Base-by-base conservation (phyloP, 1,140 invertebrate species). In the Leptoteleia sp. region DNA sequence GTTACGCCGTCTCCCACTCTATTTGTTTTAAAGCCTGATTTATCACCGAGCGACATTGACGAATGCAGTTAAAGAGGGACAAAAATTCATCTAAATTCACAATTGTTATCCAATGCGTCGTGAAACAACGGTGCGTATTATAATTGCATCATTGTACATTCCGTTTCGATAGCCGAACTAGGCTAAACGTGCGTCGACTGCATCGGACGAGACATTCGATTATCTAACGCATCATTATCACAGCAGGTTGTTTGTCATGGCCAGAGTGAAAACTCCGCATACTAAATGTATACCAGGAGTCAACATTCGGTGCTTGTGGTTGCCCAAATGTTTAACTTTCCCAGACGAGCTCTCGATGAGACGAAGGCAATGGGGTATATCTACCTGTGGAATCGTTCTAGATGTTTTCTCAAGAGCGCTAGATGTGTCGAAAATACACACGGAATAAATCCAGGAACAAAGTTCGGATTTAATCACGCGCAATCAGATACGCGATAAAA, bases 321-420 rank as follows among this genome's bases (percentile, higher is more conserved):
- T 86, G 79, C 85, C 87, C 82, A 82, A 86, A 81, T 89, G 87
- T 89, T 89, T 89, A 80, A 89, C 87, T 89, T 89, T 89, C 88
- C 87, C 88, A 89, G 85, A 88, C 79, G 57, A 47, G 4, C 62
- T 15, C 45, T 38, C 68, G 73, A 81, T 76, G 73, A 75, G 76
- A 80, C n/a, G n/a, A 82, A 72, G 79, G 50, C 76, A 57, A 70
- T 7, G 45, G 52, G 61, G n/a, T n/a, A 71, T 82, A 80, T 81
- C 82, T 84, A 84, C 85, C 84, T 86, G 81, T 80, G 57, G n/a
- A 38, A 83, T n/a, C n/a, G n/a, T n/a, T n/a, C n/a, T n/a, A 81
- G 79, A 73, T 78, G 84, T 88, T 88, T 81, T 86, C 84, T 83
- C 82, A 86, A 79, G 55, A 82, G 82, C 81, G 84, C 85, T 88